Conservation (phyloP, 2,113 vertebrate species). For the Gnathonemus echidnorhynchus region DNA sequence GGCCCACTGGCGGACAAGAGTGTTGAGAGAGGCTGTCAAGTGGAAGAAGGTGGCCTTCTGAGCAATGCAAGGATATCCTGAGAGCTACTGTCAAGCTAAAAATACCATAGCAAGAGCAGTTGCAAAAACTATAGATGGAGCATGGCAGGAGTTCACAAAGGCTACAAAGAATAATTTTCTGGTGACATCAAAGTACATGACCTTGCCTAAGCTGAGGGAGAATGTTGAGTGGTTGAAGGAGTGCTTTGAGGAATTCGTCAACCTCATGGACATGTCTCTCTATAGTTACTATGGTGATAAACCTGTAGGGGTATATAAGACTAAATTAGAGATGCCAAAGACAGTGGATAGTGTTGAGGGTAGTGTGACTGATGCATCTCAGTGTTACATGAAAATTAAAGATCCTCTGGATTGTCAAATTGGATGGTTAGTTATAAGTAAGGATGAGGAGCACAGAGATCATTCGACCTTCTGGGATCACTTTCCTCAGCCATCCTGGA, state of each 20-base stretch:
- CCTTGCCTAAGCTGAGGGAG: background rate
- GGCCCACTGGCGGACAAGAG: background rate
- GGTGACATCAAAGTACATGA: background rate
- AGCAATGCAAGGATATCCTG: background rate
- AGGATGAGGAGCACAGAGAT: background rate
- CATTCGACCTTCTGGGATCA: background rate
- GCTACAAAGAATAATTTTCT: background rate
- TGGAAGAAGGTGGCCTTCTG: background rate
- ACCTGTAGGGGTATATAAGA: background rate
- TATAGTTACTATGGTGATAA: background rate
- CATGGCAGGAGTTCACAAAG: background rate
- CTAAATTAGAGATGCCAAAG: background rate
- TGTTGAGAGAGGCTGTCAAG: background rate
- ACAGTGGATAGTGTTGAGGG: background rate
- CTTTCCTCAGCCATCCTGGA: background rate
- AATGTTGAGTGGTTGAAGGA: background rate
- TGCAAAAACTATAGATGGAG: background rate
- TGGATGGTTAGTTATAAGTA: background rate
- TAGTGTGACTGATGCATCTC: background rate
- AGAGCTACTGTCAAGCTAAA: background rate
- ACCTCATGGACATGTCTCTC: background rate
- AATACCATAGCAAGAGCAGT: background rate
- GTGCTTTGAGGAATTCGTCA: background rate
- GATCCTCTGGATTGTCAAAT: background rate
- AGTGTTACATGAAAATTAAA: background rate